A percentile compares a stretch with the other conserved stretches of the same genome.
Evolutionary conservation across 1,140 invertebrate genomes (phyloP).

Genomic region (Archivesica marissinica): DNA sequence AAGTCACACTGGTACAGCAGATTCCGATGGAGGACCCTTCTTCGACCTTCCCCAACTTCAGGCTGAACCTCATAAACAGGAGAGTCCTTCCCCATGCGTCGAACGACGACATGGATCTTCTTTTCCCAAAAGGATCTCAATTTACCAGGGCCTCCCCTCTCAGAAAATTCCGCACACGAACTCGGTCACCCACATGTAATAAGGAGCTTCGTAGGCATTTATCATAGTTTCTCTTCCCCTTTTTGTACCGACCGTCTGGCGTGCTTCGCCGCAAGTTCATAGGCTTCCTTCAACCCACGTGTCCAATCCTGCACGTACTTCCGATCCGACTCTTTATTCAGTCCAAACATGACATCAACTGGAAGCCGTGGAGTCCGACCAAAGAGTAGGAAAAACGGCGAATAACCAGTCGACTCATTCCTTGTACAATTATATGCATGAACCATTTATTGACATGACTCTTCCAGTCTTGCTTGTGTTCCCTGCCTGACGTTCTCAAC

Average conservation of each 20-base stretch:
- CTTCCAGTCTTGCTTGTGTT: too few species aligned
- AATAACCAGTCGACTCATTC: too few species aligned
- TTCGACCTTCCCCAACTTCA: slow-evolving; percentile 17
- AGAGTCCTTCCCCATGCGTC: slow-evolving; percentile 39
- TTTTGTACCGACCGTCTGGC: background rate
- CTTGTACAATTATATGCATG: too few species aligned
- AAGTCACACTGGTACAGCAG: slow-evolving; percentile 52
- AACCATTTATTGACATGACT: too few species aligned
- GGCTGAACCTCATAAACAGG: slow-evolving; percentile 61
- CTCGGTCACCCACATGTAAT: slow-evolving; percentile 60
- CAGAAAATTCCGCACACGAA: slow-evolving; percentile 64
- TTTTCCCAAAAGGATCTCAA: slow-evolving; percentile 61
- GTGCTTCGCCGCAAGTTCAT: background rate
- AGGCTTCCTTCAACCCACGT: background rate
- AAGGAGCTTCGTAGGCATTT: background rate
- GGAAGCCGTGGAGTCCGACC: too few species aligned
- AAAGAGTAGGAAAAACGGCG: too few species aligned
- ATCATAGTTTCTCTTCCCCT: background rate
- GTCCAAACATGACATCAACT: too few species aligned
- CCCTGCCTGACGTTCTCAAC: too few species aligned
- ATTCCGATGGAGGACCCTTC: slow-evolving; percentile 57
- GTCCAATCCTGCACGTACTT: background rate
- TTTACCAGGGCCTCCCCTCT: slow-evolving; percentile 66
- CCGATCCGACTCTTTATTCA: background rate
- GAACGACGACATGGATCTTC: slow-evolving; percentile 48